Base-by-base conservation (phyloP, 2,797 vertebrate species). In the Knipowitschia caucasica region DNA sequence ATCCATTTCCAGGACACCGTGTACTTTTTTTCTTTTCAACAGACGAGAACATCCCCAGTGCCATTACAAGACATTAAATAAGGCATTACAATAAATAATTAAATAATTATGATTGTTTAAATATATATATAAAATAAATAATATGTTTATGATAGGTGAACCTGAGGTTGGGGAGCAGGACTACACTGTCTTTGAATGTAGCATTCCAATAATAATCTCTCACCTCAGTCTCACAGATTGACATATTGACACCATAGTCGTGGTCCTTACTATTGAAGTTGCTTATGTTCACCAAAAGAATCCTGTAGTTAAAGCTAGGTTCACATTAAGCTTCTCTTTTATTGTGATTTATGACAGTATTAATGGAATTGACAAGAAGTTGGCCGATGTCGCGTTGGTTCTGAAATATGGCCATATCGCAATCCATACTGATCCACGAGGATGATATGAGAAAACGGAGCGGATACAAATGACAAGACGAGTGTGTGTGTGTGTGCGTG, bases 391-490 rank as follows among this genome's bases (percentile, higher is more conserved):
- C 49, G 21, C 2, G 18, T n/a, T 61, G 38, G 55, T n/a, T 31
- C 18, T 71, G 59, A 75, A 60, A 67, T 58, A 61, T 7, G 3
- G 59, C 64, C 73, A 73, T 74, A 70, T 56, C 63, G 44, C 58
- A 56, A 75, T 75, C 65, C 62, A 69, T 71, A 69, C 52, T 55
- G 64, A 80, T 79, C 60, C 58, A 46, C 53, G 50, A 44, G 67
- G 55, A 76, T 76, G 62, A 71, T 74, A 54, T 70, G 65, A 66
- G 43, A 69, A 75, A 80, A 67, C 47, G 38, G 50, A 64, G 64
- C 21, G 61, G 67, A 71, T 69, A 72, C 49, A 75, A 78, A 77
- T 70, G 72, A 73, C 63, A 77, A 78, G 61, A 50, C 63, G 59
- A 60, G 55, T n/a, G 30, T 53, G 46, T 55, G 56, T 58, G 55